phyloP scores from a whole-genome alignment of 2,797 vertebrate genomes.

The Xerus rutilus region DNA sequence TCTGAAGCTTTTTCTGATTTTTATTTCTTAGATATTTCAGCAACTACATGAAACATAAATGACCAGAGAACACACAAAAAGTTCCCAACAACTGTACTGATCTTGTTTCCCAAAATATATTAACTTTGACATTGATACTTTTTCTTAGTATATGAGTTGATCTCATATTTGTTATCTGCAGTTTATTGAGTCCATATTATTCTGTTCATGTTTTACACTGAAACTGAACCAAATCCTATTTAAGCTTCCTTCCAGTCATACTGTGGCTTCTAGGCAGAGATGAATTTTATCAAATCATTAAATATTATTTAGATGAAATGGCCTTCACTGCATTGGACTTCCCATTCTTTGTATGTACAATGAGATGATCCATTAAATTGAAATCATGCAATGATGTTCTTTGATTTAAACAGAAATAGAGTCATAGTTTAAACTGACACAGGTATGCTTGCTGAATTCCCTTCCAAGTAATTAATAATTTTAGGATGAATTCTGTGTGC shows the following conservation, averaged over 20 bases:
- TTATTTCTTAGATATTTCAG: conserved; percentile 36
- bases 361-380: not conserved
- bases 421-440: not conserved
- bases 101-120: not conserved
- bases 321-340: accelerated
- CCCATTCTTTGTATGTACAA: not conserved
- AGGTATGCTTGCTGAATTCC: not conserved
- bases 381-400: not conserved
- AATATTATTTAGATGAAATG: not conserved
- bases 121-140: not conserved
- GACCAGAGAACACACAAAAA: not conserved
- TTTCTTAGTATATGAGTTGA: not conserved
- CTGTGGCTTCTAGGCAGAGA: not conserved
- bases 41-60: not conserved
- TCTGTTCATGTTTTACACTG: not conserved
- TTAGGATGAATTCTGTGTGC: not conserved
- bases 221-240: not conserved
- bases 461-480: not conserved
- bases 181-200: not conserved
- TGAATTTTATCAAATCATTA: not conserved
- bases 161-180: not conserved
- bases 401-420: not conserved
- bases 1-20: not conserved
- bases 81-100: not conserved
- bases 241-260: not conserved